Conservation (phyloP, 2,113 vertebrate genomes). For the Monopterus albus region DNA sequence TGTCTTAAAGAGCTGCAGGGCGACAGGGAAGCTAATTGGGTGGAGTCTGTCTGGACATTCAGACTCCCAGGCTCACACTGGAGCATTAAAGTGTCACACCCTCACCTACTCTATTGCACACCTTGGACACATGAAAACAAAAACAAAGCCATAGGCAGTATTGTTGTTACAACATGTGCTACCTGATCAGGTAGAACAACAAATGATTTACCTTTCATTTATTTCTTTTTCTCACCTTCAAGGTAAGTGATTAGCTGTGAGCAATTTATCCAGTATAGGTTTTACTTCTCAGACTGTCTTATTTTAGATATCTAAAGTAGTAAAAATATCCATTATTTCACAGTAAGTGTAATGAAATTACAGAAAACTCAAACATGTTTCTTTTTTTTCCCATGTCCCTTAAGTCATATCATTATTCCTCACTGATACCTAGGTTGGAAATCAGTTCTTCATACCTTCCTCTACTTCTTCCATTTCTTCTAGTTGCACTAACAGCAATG, state of each 20-base stretch:
- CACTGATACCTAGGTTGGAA: background rate
- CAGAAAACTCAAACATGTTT: too few relatives aligned
- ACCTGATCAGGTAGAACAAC: conserved; percentile 2
- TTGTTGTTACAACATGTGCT: conserved; percentile 1
- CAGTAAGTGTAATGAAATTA: background rate
- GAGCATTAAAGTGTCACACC: conserved; percentile 18
- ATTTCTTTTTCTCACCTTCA: background rate
- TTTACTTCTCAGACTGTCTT: background rate
- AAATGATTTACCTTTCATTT: background rate
- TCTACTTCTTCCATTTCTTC: background rate
- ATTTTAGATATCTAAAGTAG: conserved; percentile 1
- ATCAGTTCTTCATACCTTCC: background rate
- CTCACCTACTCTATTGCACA: conserved; percentile 49
- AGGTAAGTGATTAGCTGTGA: background rate
- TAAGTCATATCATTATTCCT: too few relatives aligned
- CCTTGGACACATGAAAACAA: conserved; percentile 41
- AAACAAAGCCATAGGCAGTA: conserved; percentile 9
- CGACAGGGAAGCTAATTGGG: conserved; percentile 70
- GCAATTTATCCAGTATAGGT: background rate
- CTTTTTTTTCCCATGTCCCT: too few relatives aligned
- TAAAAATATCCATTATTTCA: background rate
- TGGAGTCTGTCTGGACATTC: conserved; percentile 73
- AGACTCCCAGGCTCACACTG: conserved; percentile 43
- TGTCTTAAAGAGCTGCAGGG: conserved; percentile 62
- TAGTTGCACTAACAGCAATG: background rate